phyloP scores from a whole-genome alignment of 2,797 vertebrate genomes.

The Salmo trutta region DNA sequence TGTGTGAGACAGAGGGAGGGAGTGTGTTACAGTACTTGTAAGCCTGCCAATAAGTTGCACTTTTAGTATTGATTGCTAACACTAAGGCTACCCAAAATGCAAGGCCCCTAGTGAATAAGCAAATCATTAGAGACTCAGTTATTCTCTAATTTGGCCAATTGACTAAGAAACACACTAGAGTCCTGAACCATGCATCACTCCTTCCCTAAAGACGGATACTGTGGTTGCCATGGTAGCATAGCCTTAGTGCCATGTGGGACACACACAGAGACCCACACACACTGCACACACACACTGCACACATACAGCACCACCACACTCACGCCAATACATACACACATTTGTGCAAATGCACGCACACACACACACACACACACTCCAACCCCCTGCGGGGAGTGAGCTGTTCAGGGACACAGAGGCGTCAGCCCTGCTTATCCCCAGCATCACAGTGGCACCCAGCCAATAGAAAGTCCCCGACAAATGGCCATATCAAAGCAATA shows the following conservation, averaged over 20 bases:
- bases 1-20: not conserved
- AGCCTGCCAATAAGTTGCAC: slow-evolving; percentile 14
- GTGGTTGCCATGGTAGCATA: slow-evolving; percentile 82
- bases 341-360: slow-evolving; percentile 7
- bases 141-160: slow-evolving; percentile 73
- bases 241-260: slow-evolving; percentile 59
- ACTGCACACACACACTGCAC: not conserved
- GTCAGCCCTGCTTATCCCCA: slow-evolving; percentile 36
- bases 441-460: slow-evolving; percentile 7
- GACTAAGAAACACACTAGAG: slow-evolving; percentile 65
- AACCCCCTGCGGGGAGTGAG: slow-evolving; percentile 48
- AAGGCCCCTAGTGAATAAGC: slow-evolving; percentile 16
- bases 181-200: slow-evolving; percentile 64
- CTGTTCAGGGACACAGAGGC: slow-evolving; percentile 47
- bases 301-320: slow-evolving; percentile 5
- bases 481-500: not conserved
- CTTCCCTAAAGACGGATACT: slow-evolving; percentile 73
- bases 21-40: slow-evolving; percentile 15
- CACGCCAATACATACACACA: slow-evolving; percentile 5
- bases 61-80: slow-evolving; percentile 43
- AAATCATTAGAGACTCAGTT: slow-evolving; percentile 26
- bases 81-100: slow-evolving; percentile 1
- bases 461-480: not conserved
- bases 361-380: slow-evolving; percentile 34
- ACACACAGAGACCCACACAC: slow-evolving; percentile 33